These are phyloP conservation scores for Sarcophaga peregrina DNA, from an alignment of 1,140 invertebrate genomes.

Conservation along the genomic window DNA sequence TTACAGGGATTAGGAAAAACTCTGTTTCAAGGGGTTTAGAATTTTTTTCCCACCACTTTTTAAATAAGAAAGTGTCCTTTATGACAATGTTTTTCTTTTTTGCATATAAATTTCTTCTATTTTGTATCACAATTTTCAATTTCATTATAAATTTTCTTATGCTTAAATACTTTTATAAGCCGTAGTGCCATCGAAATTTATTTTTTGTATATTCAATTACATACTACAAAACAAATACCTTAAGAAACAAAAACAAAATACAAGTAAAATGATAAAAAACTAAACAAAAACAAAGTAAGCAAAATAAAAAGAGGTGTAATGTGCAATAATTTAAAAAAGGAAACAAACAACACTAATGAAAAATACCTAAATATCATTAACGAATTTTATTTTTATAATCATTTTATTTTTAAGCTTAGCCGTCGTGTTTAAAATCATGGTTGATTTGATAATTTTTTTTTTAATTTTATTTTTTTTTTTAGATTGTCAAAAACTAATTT, in stretches of 20 bases:
- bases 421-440: background rate
- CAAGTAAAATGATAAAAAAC: too few species aligned
- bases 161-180: background rate
- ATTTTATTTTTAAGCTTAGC: background rate
- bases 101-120: too few species aligned
- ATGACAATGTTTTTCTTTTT: too few species aligned
- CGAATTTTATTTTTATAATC: conserved; percentile 26
- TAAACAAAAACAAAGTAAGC: too few species aligned
- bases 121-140: too few species aligned
- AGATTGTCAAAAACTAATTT: conserved; percentile 27
- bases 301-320: background rate
- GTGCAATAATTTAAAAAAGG: conserved; percentile 29
- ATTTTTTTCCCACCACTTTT: too few species aligned
- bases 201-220: background rate
- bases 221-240: conserved; percentile 33
- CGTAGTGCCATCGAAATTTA: conserved; percentile 15
- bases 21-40: too few species aligned
- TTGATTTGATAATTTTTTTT: background rate
- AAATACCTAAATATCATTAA: conserved; percentile 14
- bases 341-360: conserved; percentile 46
- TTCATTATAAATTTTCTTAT: too few species aligned
- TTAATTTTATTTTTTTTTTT: background rate
- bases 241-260: background rate
- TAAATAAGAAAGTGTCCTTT: too few species aligned
- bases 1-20: too few species aligned